These are phyloP conservation scores for Brachypteracias leptosomus DNA, from an alignment of 2,113 vertebrate species.

Conservation along the genomic window DNA sequence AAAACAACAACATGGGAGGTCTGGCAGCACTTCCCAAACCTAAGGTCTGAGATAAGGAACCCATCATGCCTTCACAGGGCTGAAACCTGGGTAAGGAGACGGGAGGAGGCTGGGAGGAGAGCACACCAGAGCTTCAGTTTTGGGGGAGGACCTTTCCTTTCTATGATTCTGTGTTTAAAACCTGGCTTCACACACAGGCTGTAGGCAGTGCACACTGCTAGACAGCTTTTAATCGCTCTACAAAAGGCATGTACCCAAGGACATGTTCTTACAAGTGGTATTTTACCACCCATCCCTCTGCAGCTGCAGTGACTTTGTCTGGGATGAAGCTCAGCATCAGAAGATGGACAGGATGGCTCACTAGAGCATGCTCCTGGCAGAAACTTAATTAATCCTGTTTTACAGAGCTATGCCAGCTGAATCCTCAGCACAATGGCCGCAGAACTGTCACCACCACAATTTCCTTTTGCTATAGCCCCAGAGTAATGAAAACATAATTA, in stretches of 20 bases:
- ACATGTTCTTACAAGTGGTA: rapidly evolving
- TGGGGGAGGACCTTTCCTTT: too few species aligned
- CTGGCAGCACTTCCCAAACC: not conserved
- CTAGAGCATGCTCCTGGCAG: not conserved
- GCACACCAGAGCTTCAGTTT: rapidly evolving
- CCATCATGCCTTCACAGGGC: rapidly evolving
- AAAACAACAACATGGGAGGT: not conserved
- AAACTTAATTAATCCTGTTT: not conserved
- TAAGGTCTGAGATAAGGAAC: not conserved
- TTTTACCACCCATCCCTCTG: not conserved
- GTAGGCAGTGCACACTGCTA: not conserved
- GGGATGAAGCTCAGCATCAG: not conserved
- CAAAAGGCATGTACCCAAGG: not conserved
- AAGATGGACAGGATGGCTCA: not conserved
- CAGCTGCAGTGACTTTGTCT: not conserved
- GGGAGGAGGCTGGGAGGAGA: rapidly evolving
- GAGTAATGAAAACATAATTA: not conserved
- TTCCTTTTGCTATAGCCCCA: not conserved
- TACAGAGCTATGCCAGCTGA: not conserved
- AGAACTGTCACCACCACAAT: not conserved
- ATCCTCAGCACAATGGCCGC: not conserved
- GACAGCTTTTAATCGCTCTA: not conserved
- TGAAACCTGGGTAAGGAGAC: not conserved
- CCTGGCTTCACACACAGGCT: rapidly evolving
- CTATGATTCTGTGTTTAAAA: not conserved